These are phyloP conservation scores for Danaus chrysippus DNA, from an alignment of 2,888 invertebrate species.

Conservation along the genomic window DNA sequence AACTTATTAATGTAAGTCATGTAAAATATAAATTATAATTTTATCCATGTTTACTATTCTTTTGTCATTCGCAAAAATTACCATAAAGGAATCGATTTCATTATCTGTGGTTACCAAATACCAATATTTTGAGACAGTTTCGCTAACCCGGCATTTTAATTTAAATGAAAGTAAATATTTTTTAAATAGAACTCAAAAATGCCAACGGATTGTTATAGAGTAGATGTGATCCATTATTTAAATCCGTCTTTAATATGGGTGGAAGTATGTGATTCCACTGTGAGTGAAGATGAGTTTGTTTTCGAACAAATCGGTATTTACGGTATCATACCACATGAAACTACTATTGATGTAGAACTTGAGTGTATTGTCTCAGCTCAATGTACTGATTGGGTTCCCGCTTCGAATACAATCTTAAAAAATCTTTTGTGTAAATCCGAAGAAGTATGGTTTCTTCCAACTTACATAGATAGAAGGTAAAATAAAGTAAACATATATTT, in stretches of 20 bases:
- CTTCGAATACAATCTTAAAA: slow-evolving; percentile 42
- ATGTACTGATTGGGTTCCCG: slow-evolving; percentile 50
- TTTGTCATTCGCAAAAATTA: no score
- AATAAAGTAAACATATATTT: slow-evolving; percentile 15
- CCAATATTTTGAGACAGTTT: not conserved
- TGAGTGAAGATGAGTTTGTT: slow-evolving; percentile 33
- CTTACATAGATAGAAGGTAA: slow-evolving; percentile 52
- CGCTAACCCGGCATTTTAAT: no score
- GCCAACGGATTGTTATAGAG: slow-evolving; percentile 47
- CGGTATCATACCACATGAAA: slow-evolving; percentile 52
- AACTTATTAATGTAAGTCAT: no score
- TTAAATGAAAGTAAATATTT: not conserved
- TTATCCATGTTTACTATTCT: no score
- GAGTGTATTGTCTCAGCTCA: slow-evolving; percentile 34
- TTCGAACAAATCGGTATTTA: slow-evolving; percentile 63
- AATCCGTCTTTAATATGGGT: slow-evolving; percentile 65
- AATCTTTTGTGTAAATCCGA: slow-evolving; percentile 38
- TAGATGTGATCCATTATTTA: slow-evolving; percentile 50
- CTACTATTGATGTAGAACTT: slow-evolving; percentile 35
- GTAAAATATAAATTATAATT: no score
- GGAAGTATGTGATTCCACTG: slow-evolving; percentile 35
- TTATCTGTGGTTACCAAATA: not conserved
- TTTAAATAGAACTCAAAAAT: slow-evolving; percentile 19
- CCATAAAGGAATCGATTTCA: not conserved
- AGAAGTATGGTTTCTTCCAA: slow-evolving; percentile 50